phyloP scores from a whole-genome alignment of 2,888 invertebrate species.

The Agonopterix alstromeriana region DNA sequence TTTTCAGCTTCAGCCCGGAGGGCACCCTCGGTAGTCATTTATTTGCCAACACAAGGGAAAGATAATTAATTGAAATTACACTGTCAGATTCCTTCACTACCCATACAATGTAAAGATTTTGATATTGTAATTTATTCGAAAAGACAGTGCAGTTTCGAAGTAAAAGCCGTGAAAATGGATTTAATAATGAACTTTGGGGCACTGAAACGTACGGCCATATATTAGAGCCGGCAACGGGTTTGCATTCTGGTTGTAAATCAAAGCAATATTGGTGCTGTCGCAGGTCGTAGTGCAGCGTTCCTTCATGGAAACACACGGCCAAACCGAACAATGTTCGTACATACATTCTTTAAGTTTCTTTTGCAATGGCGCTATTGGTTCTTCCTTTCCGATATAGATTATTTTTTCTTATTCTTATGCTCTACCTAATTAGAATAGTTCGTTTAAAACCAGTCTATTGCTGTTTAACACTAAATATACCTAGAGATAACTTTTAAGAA shows the following conservation, averaged over 20 bases:
- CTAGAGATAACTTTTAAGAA: no score
- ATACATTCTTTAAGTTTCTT: no score
- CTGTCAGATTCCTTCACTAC: constrained; percentile 31
- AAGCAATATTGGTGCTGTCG: constrained; percentile 48
- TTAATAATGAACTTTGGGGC: constrained; percentile 2
- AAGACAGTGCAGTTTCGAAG: not conserved
- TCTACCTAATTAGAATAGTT: no score
- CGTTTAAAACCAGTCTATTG: no score
- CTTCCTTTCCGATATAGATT: no score
- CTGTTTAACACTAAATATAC: no score
- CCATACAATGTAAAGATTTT: not conserved
- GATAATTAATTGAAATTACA: constrained; percentile 65
- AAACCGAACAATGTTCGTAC: not conserved
- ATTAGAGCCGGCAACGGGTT: constrained; percentile 17
- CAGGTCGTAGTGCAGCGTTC: constrained; percentile 19
- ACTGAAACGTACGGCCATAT: constrained; percentile 9
- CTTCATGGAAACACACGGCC: constrained; percentile 1
- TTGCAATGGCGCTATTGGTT: no score
- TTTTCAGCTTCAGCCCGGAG: constrained; percentile 39
- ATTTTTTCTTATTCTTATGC: no score
- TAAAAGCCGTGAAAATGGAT: not conserved
- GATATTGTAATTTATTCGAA: not conserved
- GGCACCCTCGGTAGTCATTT: constrained; percentile 55
- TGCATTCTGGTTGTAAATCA: constrained; percentile 47
- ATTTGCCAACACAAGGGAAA: constrained; percentile 48